Evolutionary conservation across 2,797 vertebrate genomes (phyloP).

Genomic region (Vultur gryphus): DNA sequence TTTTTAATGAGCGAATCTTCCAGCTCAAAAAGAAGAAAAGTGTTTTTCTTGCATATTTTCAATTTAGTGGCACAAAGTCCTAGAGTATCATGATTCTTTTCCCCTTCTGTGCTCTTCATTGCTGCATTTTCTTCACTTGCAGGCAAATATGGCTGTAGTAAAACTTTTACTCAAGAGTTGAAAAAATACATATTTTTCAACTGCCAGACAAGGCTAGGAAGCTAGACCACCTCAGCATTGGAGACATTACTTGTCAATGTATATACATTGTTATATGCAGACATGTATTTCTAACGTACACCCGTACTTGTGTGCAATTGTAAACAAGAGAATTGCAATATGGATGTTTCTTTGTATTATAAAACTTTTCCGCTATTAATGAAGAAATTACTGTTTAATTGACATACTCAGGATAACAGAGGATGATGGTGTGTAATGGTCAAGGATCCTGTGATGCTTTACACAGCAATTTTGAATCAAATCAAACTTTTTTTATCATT

Average conservation of each 20-base stretch:
- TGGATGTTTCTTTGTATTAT: slow-evolving; percentile 89
- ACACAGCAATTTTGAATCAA: slow-evolving; percentile 73
- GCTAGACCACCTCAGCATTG: slow-evolving; percentile 77
- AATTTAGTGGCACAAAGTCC: slow-evolving; percentile 70
- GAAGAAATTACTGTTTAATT: slow-evolving; percentile 88
- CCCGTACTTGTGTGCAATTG: slow-evolving; percentile 83
- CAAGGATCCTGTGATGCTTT: slow-evolving; percentile 77
- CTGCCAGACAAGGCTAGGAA: slow-evolving; percentile 78
- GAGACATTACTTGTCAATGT: slow-evolving; percentile 82
- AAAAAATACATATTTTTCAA: slow-evolving; percentile 72
- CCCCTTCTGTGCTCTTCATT: slow-evolving; percentile 73
- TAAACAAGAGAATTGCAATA: slow-evolving; percentile 82
- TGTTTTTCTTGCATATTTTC: slow-evolving; percentile 71
- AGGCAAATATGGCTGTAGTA: slow-evolving; percentile 77
- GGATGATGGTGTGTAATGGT: slow-evolving; percentile 81
- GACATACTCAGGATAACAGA: slow-evolving; percentile 97
- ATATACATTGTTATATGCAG: slow-evolving; percentile 81
- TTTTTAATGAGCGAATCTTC: slow-evolving; percentile 74
- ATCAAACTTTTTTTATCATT: slow-evolving; percentile 55
- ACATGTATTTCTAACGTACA: slow-evolving; percentile 81
- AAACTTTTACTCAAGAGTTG: slow-evolving; percentile 70
- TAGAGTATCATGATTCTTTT: slow-evolving; percentile 57
- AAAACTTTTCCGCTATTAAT: slow-evolving; percentile 88
- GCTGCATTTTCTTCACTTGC: slow-evolving; percentile 80
- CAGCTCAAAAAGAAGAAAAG: slow-evolving; percentile 70